Conservation (phyloP, 2,888 invertebrate genomes). For the Teinopalpus imperialis region DNA sequence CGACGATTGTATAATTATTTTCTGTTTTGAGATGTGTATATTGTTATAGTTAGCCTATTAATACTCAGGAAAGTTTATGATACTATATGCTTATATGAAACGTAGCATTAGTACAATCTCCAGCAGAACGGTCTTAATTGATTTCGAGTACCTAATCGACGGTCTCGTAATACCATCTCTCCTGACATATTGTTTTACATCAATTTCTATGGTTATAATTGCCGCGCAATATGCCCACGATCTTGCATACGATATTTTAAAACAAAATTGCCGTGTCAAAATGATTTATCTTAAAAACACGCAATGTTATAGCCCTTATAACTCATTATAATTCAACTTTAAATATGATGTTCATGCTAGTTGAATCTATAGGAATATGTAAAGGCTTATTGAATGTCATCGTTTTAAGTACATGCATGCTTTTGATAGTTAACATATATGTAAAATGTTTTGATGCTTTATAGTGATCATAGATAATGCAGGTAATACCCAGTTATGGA, state of each 20-base stretch:
- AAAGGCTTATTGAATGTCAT: too few relatives aligned
- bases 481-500: slow-evolving; percentile 35
- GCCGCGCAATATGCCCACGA: slow-evolving; percentile 49
- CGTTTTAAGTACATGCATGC: too few relatives aligned
- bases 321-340: slow-evolving; percentile 7
- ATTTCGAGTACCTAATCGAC: slow-evolving; percentile 64
- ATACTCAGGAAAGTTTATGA: too few relatives aligned
- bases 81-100: neutral
- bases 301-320: slow-evolving; percentile 26
- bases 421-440: neutral
- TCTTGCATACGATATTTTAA: slow-evolving; percentile 44
- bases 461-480: too few relatives aligned
- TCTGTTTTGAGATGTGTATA: too few relatives aligned
- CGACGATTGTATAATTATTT: too few relatives aligned
- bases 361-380: neutral
- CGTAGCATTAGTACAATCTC: slow-evolving; percentile 29
- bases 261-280: slow-evolving; percentile 55
- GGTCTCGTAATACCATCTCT: slow-evolving; percentile 59
- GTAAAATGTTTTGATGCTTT: too few relatives aligned
- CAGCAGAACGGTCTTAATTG: slow-evolving; percentile 64
- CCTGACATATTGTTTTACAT: slow-evolving; percentile 62
- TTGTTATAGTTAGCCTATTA: too few relatives aligned
- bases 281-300: slow-evolving; percentile 46
- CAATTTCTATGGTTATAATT: slow-evolving; percentile 59
- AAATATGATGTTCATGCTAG: neutral